Evolutionary conservation across 1,140 invertebrate species (phyloP).

Genomic region (Riptortus pedestris): DNA sequence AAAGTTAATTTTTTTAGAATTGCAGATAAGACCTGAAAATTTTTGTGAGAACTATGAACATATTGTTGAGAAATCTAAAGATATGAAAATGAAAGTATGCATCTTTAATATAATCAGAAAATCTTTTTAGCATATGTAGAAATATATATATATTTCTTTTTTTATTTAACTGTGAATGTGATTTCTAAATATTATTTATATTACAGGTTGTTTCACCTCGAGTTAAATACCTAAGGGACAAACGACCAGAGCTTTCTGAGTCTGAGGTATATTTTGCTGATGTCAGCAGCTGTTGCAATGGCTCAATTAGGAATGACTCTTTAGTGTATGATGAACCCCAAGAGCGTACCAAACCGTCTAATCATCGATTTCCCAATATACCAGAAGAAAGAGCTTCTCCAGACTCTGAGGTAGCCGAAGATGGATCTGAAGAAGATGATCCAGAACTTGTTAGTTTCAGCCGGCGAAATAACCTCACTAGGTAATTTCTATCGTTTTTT

Average conservation of each 20-base stretch:
- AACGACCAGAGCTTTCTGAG: conserved; percentile 38
- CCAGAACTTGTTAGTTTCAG: conserved; percentile 29
- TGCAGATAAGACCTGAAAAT: too few species aligned
- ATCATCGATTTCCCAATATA: conserved; percentile 24
- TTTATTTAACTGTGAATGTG: background rate
- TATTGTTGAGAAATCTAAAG: too few species aligned
- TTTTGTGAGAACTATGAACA: too few species aligned
- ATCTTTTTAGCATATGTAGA: too few species aligned
- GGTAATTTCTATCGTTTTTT: too few species aligned
- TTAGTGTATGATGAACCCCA: conserved; percentile 33
- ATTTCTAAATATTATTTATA: background rate
- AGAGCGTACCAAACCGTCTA: conserved; percentile 21
- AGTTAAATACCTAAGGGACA: conserved; percentile 27
- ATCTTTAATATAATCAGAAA: too few species aligned
- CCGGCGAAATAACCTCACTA: conserved; percentile 4
- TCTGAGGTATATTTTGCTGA: conserved; percentile 78
- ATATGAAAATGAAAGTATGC: too few species aligned
- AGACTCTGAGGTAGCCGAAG: conserved; percentile 28
- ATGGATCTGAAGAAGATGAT: conserved; percentile 30
- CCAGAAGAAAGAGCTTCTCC: conserved; percentile 27
- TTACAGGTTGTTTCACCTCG: conserved; percentile 20
- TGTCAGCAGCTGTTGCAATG: conserved; percentile 72
- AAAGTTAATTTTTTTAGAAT: too few species aligned
- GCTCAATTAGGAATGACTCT: conserved; percentile 51
- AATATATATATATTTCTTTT: too few species aligned